Evolutionary conservation across 2,113 vertebrate genomes (phyloP), one percentile per base, ranked within the genome.

Genomic region (Dunckerocampus dactyliophorus): DNA sequence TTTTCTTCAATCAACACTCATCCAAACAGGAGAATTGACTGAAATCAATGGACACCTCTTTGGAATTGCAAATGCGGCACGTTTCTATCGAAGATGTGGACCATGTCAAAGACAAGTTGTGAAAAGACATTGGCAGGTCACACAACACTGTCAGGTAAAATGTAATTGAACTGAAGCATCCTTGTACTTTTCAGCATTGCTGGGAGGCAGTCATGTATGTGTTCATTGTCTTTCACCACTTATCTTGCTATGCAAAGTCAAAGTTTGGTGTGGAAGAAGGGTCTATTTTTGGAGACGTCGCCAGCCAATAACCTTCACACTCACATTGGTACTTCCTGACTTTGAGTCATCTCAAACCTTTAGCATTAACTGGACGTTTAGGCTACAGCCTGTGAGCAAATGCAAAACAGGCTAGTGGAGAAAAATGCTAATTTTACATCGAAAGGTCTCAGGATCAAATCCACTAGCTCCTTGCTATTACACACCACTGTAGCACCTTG

Each of bases 161-260:
- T 11, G 74, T 56, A 66, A 78, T 82, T 76, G 47, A 76, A 76
- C 63, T 74, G 42, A 59, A 67, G 56, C 45, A 51, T 24, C 15
- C 52, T 34, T 64, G 31, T 43, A 28, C 5, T 60, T 53, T 49
- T 67, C n/a, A 49, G 21, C 42, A 22, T 47, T 59, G 52, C 43
- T 52, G 6, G 19, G 22, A 19, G 47, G 43, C 31, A 59, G 8
- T 51, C 10, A 51, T 51, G 8, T 9, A 8, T 15, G 17, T 8
- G 14, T 31, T 53, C 22, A 53, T 53, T n/a, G 34, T 31, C 24
- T 4, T 17, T 14, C 51, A 53, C 28, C 15, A 34, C 24, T 53
- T 31, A 16, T 53, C 51, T n/a, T 28, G 7, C 21, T 51, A 13
- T 7, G 14, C 5, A 51, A 51, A 17, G 8, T 31, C 51, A 52